Evolutionary conservation across 2,888 invertebrate species (phyloP), one percentile per base, ranked within the genome.

Genomic region (Spisula solida): DNA sequence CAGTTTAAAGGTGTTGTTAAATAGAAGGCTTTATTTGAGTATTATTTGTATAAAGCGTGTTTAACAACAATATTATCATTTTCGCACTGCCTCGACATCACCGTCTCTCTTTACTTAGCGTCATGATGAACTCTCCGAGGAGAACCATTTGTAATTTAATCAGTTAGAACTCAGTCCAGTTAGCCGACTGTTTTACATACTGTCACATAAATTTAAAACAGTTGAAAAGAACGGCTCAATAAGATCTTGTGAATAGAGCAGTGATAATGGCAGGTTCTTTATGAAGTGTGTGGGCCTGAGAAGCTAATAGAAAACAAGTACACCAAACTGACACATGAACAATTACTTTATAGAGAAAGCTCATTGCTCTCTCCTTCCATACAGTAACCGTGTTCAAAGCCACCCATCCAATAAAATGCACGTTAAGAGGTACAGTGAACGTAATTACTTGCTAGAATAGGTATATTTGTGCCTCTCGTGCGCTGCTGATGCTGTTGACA

Each of bases 91-190:
- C 31, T 25, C 12, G 70, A 29, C 85, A 80, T 56, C 60, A 47
- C 79, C 66, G 20, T 56, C 79, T 78, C 34, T 79, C 79, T 79
- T 55, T 80, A 60, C 66, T 48, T 60, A 47, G 66, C 56, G 47
- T 29, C 47, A 12, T n/a, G 48, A 51, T 55, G 20, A 16, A 48
- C 34, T 34, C 31, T 51, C 75, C 29, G 48, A 60, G 80, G 85
- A 66, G 66, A 60, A 48, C 81, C 47, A 80, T 60, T 51, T 80
- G 88, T 88, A 84, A 88, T 81, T 84, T 84, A 84, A 88, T 88
- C 88, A 81, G 20, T 70, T 55, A 51, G 18, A 34, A 56, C 31
- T 56, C 79, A 55, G 66, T 84, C 70, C 66, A 81, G 48, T 88
- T 88, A 81, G 51, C 48, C 48, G 47, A 81, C 78, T 85, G 79